These are phyloP conservation scores for Drosophila guanche DNA, from an alignment of 1,140 invertebrate species.

Conservation along the genomic window DNA sequence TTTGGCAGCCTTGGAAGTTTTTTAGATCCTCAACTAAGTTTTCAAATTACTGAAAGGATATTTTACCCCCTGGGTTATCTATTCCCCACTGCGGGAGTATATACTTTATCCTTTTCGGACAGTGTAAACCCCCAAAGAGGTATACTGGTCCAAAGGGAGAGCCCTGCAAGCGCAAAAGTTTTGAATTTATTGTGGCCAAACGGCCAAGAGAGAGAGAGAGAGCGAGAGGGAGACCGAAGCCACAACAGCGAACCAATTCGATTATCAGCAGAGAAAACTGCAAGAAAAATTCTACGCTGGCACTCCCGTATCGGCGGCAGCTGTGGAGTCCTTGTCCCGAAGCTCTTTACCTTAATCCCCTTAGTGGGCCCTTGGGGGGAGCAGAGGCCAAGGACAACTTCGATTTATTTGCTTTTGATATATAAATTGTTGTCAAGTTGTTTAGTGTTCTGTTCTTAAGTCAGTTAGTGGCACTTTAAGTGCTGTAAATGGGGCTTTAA, in stretches of 20 bases:
- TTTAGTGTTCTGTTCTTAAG: conserved; percentile 32
- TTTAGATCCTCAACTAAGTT: too few relatives aligned
- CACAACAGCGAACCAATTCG: conserved; percentile 40
- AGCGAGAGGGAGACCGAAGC: conserved; percentile 4
- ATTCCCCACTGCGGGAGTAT: too few relatives aligned
- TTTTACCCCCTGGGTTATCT: too few relatives aligned
- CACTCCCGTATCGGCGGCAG: conserved; percentile 10
- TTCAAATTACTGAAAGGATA: too few relatives aligned
- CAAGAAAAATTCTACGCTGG: conserved; percentile 20
- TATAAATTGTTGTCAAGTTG: conserved; percentile 41
- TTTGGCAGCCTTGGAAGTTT: too few relatives aligned
- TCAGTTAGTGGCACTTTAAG: conserved; percentile 21
- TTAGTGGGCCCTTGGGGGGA: conserved; percentile 6
- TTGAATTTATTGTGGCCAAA: conserved; percentile 64
- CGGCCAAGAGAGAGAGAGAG: conserved; percentile 2
- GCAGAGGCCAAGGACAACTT: conserved; percentile 8
- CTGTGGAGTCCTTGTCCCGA: conserved; percentile 22
- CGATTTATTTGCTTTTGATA: conserved; percentile 41
- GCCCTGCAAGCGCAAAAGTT: conserved; percentile 44
- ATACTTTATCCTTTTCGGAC: too few relatives aligned
- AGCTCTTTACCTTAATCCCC: conserved; percentile 42
- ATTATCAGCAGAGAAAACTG: conserved; percentile 40
- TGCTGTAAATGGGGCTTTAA: conserved; percentile 7
- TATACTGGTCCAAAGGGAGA: conserved; percentile 5
- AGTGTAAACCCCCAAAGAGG: conserved; percentile 19